Evolutionary conservation across 1,140 invertebrate genomes (phyloP), one percentile per base, ranked within the genome.

Genomic region (Tetramorium alpestre): DNA sequence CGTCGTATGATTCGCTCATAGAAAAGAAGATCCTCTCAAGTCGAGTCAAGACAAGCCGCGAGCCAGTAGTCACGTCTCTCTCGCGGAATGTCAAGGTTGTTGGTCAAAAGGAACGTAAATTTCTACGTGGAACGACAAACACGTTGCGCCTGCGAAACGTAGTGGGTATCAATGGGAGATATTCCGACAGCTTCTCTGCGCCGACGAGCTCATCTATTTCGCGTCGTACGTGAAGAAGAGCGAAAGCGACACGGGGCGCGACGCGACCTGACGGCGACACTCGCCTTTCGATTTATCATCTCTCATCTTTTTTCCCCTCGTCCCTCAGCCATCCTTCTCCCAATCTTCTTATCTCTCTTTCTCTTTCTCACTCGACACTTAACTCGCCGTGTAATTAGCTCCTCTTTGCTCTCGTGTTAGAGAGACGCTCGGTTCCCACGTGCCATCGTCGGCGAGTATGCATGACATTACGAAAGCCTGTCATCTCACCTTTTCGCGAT

Each of bases 31-130:
- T 62, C 22, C 47, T 86, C 13, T 58, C 49, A 13, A 51, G 41
- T 18, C 33, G 18, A 11, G 58, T 58, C 49, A 13, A 51, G 41
- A 11, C 33, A 38, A 11, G 58, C 76, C 22, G 72, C 72, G 77
- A 51, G n/a, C 64, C 65, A 44, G 22, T 3, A 44, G 87, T 85
- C 82, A 92, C 89, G 89, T 89, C 69, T 67, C 49, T 69, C 54
- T 25, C 44, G 58, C 25, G 85, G 90, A 92, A 92, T 92, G 90
- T 86, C 87, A 92, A 91, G 89, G 87, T 82, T 89, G 65, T 51
- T 62, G 44, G 56, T 65, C 65, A 16, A n/a, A 56, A 13, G 84
- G 28, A 89, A 56, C 77, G 78, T 84, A 90, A 87, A 90, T 87
- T 89, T 86, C 60, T 89, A 77, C 85, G 88, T 44, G 54, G 72